Base-by-base conservation (phyloP, 2,113 vertebrate species). In the Malurus melanocephalus region DNA sequence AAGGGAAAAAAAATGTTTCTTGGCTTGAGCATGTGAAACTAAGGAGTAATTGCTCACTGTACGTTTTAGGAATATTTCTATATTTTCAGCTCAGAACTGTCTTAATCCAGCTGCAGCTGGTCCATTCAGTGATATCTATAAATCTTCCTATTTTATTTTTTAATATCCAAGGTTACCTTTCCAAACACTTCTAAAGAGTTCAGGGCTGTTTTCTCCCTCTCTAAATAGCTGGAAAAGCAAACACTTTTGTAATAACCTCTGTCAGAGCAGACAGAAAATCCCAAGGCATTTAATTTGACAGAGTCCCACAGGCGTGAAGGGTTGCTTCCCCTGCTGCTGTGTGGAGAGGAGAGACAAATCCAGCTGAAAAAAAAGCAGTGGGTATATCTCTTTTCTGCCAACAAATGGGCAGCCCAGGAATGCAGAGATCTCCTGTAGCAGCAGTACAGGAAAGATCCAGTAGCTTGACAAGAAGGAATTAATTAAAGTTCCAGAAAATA, bases 151-250 rank as follows among this genome's bases (percentile, higher is more conserved):
- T 14, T 81, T 74, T 60, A 15, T 57, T 46, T 62, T 80, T 78
- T 38, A 68, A 79, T 43, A 77, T 18, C 48, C 18, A 33, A 35
- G 77, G 28, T 30, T 82, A 32, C 22, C 33, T 82, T 79, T 82
- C 32, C 40, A 85, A 75, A 72, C 17, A 74, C 46, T 67, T 87
- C 56, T 57, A 12, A 62, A 84, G 62, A 5, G 1, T 33, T 81
- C 43, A 35, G 14, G 22, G 40, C 5, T 45, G 43, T 55, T 71
- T 88, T 81, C 42, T 76, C 51, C 26, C 32, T 56, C 48, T 68
- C 40, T 56, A 45, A 88, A 85, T 40, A 80, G 26, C 55, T 80
- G 76, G 40, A 76, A 94, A 93, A 85, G 59, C 32, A 91, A 93
- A 85, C 51, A 46, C 11, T 62, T 71, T 69, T 11, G 3, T 88